Evolutionary conservation across 2,888 invertebrate species (phyloP).

Genomic region (Hypomecis atomaria): DNA sequence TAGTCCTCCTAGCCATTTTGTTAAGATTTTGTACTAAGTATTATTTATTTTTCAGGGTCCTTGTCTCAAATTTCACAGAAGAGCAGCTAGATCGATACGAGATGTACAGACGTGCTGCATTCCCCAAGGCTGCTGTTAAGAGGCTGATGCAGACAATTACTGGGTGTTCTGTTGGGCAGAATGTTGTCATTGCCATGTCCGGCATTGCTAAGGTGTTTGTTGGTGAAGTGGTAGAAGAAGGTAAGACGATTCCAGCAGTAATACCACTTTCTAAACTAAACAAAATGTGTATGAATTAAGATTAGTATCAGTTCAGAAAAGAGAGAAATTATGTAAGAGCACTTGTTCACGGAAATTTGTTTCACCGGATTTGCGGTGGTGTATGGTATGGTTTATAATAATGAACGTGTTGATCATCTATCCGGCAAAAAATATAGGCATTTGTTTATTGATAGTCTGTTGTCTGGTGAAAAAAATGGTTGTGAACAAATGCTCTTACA

Average conservation of each 20-base stretch:
- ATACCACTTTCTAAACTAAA: not conserved
- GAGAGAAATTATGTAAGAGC: too few species aligned
- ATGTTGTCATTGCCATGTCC: slow-evolving; percentile 99
- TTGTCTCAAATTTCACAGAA: slow-evolving; percentile 99
- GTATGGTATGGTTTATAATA: too few species aligned
- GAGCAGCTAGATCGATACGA: slow-evolving; percentile 99
- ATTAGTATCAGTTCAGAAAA: too few species aligned
- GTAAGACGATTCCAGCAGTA: slow-evolving; percentile 71
- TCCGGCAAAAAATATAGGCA: too few species aligned
- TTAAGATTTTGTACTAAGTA: slow-evolving; percentile 1
- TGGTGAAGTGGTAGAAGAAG: slow-evolving; percentile 99
- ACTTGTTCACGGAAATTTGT: too few species aligned
- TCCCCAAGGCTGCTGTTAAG: slow-evolving; percentile 99
- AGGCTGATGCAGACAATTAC: slow-evolving; percentile 99
- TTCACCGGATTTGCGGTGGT: too few species aligned
- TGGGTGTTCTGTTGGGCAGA: slow-evolving; percentile 98
- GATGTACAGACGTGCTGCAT: slow-evolving; percentile 98
- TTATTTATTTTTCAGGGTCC: slow-evolving; percentile 86
- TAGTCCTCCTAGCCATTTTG: not conserved
- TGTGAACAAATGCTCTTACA: too few species aligned
- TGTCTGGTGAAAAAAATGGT: too few species aligned
- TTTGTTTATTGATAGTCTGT: too few species aligned
- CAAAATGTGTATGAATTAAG: too few species aligned
- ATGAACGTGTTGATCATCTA: too few species aligned
- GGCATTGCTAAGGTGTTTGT: slow-evolving; percentile 99